Evolutionary conservation across 2,888 invertebrate species (phyloP), one percentile per base, ranked within the genome.

Genomic region (Busseola fusca): DNA sequence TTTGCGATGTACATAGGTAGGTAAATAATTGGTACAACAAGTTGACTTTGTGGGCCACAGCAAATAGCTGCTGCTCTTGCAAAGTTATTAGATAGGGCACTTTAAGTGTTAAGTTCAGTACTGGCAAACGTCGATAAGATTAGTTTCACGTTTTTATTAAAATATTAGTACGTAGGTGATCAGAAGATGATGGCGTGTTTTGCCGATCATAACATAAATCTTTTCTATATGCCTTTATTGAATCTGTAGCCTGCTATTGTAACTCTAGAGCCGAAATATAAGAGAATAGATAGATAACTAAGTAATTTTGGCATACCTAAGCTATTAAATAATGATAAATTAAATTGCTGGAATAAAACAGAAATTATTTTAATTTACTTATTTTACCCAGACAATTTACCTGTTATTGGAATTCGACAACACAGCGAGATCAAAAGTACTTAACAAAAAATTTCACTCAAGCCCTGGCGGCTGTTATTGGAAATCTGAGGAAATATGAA

Each of bases 21-120:
- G 40, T 30, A 27, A 40, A 30, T 72, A 56, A 73, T 62, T 65
- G 42, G 27, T 50, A 34, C 42, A 14, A 34, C 12, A 18, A 34
- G 12, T n/a, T 50, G 27, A 25, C 25, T 14, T 10, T 56, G 56
- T 42, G 30, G 18, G 27, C 18, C 37, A 4, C 40, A 27, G 42
- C 4, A 45, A 42, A 37, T 45, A 45, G 3, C 62, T 58, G 16
- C 14, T 1, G n/a, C 12, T 56, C 3, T 2, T 27, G 30, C 21
- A 30, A 48, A 40, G 56, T 62, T 40, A 54, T 60, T 60, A 42
- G 6, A 54, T 34, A 42, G 6, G 30, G 21, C 25, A 52, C 12
- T 16, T 34, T 64, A 54, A 42, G 25, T 21, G 34, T 34, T 64
- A 21, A 40, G 16, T 71, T 48, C 12, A 30, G 30, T 69, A 12